These are phyloP conservation scores for Allolobophora icterica DNA, from an alignment of 2,888 invertebrate genomes.

Conservation along the genomic window DNA sequence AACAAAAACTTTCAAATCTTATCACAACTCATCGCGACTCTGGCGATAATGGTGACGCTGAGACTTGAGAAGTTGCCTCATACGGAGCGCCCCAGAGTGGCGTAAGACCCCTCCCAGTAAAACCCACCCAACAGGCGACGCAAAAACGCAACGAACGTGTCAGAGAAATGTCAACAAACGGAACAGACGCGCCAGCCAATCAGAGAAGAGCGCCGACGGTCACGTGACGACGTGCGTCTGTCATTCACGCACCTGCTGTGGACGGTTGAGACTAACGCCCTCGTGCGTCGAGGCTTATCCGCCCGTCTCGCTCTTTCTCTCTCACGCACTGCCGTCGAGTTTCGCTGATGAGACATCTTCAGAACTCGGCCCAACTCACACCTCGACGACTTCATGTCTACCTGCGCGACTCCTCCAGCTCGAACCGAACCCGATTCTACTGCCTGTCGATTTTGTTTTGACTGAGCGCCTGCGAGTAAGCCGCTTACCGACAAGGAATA, in stretches of 20 bases:
- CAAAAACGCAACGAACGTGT: neutral
- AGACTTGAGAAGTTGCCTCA: constrained; percentile 8
- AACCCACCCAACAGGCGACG: neutral
- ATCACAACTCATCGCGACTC: neutral
- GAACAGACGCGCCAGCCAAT: neutral
- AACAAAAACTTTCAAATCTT: neutral
- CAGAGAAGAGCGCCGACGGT: neutral
- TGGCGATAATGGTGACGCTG: neutral
- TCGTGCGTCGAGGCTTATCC: neutral
- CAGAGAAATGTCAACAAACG: neutral
- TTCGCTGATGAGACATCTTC: neutral
- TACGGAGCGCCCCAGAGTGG: neutral
- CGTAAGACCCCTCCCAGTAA: neutral
- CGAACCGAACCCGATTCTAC: neutral
- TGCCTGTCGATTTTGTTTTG: neutral
- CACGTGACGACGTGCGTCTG: neutral
- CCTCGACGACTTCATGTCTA: neutral
- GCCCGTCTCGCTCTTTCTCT: neutral
- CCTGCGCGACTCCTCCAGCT: too few relatives aligned
- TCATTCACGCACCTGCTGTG: neutral
- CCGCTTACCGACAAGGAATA: too few relatives aligned
- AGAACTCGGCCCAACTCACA: neutral
- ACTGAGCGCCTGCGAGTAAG: neutral
- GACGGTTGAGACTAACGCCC: too few relatives aligned
- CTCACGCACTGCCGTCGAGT: neutral